Evolutionary conservation across 1,140 invertebrate species (phyloP).

Genomic region (Chymomyza costata): DNA sequence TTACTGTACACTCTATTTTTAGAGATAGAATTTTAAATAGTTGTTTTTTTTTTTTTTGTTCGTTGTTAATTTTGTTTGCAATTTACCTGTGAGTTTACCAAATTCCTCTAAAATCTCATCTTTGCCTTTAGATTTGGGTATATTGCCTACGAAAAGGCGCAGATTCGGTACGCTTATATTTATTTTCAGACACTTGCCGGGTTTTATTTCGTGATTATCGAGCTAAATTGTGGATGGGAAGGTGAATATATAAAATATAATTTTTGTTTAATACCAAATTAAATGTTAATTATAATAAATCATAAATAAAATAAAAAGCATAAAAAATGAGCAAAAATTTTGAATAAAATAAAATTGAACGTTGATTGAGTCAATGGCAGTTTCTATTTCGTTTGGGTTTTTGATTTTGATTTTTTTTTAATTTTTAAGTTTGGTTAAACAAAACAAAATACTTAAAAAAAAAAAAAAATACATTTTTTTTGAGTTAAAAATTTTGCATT

Average conservation of each 20-base stretch:
- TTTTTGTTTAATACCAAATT: constrained; percentile 63
- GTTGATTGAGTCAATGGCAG: constrained; percentile 1
- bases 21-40: constrained; percentile 53
- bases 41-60: constrained; percentile 76
- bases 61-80: constrained; percentile 79
- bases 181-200: constrained; percentile 99
- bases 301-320: constrained; percentile 55
- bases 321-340: constrained; percentile 31
- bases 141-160: constrained; percentile 99
- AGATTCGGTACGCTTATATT: constrained; percentile 99
- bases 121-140: constrained; percentile 99
- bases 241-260: constrained; percentile 31
- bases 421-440: constrained; percentile 8
- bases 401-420: constrained; percentile 1
- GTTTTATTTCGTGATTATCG: constrained; percentile 99
- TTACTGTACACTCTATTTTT: constrained; percentile 22
- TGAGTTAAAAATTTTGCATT: constrained; percentile 38
- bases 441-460: constrained; percentile 19
- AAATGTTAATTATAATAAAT: constrained; percentile 38
- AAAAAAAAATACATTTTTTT: constrained; percentile 6
- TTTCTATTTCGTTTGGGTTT: constrained; percentile 5
- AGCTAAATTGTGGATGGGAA: constrained; percentile 85
- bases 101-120: constrained; percentile 99
- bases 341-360: constrained; percentile 1
- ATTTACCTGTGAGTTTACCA: constrained; percentile 99